Evolutionary conservation across 2,888 invertebrate species (phyloP).

Genomic region (Pyrocoelia pectoralis): DNA sequence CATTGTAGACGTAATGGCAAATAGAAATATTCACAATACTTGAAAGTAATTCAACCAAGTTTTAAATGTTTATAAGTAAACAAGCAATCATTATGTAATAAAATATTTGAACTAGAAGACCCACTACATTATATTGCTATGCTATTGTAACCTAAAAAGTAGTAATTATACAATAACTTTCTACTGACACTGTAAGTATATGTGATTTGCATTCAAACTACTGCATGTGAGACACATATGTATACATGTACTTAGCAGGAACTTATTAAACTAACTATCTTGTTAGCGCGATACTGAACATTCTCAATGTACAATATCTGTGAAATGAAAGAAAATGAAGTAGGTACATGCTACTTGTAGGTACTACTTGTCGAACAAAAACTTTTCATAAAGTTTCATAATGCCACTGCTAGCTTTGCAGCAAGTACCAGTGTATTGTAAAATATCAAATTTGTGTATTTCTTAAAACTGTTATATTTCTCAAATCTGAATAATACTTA

Average conservation of each 20-base stretch:
- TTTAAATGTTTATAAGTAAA: constrained; percentile 17
- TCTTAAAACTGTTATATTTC: no score
- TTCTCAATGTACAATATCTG: constrained; percentile 2
- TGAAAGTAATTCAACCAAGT: constrained; percentile 17
- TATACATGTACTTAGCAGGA: constrained; percentile 42
- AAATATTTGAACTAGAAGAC: constrained; percentile 32
- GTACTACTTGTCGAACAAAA: constrained; percentile 8
- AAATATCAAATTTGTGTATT: no score
- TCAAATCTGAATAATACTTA: no score
- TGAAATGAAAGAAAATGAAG: not conserved
- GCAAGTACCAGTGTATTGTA: no score
- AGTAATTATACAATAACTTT: constrained; percentile 37
- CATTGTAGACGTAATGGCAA: constrained; percentile 63
- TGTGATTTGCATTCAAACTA: constrained; percentile 43
- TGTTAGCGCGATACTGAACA: constrained; percentile 24
- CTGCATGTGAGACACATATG: constrained; percentile 44
- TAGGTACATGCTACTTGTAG: constrained; percentile 7
- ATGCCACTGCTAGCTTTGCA: no score
- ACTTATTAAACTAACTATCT: constrained; percentile 42
- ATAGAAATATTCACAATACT: constrained; percentile 34
- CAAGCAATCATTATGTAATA: constrained; percentile 24
- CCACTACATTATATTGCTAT: constrained; percentile 35
- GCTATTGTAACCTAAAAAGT: constrained; percentile 39
- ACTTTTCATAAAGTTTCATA: not conserved
- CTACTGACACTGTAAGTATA: constrained; percentile 37